These are phyloP conservation scores for Masnerella sp. DNA, from an alignment of 2,888 invertebrate species.

Conservation along the genomic window DNA sequence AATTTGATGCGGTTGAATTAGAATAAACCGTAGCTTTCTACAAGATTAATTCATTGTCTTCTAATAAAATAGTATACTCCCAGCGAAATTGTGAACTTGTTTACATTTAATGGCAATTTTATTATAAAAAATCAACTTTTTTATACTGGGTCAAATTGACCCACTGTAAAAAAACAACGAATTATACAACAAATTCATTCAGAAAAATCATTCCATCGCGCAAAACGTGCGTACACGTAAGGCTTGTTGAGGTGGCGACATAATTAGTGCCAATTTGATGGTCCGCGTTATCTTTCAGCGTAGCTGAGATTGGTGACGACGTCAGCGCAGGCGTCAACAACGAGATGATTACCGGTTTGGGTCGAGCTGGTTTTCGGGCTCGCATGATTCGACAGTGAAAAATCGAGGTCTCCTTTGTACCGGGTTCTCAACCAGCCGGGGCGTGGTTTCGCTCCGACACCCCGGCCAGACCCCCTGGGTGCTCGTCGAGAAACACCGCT, in stretches of 20 bases:
- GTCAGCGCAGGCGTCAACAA: conserved; percentile 66
- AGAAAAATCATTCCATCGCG: too few relatives aligned
- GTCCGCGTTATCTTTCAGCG: conserved; percentile 66
- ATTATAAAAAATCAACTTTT: too few relatives aligned
- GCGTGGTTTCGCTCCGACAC: conserved; percentile 55
- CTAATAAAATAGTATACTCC: too few relatives aligned
- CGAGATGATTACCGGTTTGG: conserved; percentile 70
- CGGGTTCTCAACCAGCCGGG: conserved; percentile 41
- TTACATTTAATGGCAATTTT: too few relatives aligned
- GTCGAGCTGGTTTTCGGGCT: conserved; percentile 33
- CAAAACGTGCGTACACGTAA: too few relatives aligned
- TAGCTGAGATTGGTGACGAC: conserved; percentile 36
- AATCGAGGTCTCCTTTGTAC: conserved; percentile 56
- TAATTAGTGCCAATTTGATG: conserved; percentile 74
- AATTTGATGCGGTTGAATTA: too few relatives aligned
- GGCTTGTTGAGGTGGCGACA: conserved; percentile 58
- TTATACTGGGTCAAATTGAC: too few relatives aligned
- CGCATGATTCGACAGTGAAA: conserved; percentile 58
- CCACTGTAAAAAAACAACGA: too few relatives aligned
- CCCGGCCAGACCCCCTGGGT: conserved; percentile 51
- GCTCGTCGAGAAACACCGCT: conserved; percentile 41
- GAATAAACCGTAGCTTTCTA: too few relatives aligned
- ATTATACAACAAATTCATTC: too few relatives aligned
- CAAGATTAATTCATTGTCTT: too few relatives aligned
- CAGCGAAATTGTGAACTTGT: too few relatives aligned